Conservation (phyloP, 2,113 vertebrate genomes). For the Equus przewalskii region DNA sequence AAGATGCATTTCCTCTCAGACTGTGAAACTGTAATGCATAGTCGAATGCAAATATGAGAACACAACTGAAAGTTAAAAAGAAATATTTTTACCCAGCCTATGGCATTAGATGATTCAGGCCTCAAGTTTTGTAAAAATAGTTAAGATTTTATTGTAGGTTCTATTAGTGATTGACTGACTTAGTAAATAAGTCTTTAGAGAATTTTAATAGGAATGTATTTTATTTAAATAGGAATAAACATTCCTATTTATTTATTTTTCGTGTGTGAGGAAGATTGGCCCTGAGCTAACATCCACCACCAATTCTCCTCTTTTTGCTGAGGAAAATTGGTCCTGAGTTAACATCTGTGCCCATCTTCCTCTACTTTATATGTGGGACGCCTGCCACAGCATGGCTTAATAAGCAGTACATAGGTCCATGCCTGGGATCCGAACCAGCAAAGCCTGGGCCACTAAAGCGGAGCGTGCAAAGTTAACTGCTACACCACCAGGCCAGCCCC, state of each 20-base stretch:
- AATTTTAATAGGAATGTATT: background rate
- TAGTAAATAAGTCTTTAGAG: background rate
- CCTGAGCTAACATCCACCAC: too few relatives aligned
- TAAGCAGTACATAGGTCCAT: too few relatives aligned
- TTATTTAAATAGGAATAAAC: background rate
- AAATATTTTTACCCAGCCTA: background rate
- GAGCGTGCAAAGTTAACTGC: too few relatives aligned
- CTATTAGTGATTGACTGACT: background rate
- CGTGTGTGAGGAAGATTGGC: too few relatives aligned
- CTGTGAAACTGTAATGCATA: background rate
- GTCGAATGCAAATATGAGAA: background rate
- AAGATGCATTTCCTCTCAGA: background rate
- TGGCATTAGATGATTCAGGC: background rate
- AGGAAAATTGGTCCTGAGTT: too few relatives aligned
- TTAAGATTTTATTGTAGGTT: slow-evolving; percentile 2
- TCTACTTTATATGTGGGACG: too few relatives aligned
- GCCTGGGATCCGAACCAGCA: too few relatives aligned
- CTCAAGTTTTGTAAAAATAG: background rate
- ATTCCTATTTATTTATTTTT: background rate
- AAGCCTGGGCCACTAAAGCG: too few relatives aligned
- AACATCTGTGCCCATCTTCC: too few relatives aligned
- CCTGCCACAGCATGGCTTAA: too few relatives aligned
- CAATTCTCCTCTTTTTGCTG: too few relatives aligned
- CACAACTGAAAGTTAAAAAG: background rate
- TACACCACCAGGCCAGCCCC: too few relatives aligned